A percentile compares a stretch with the other conserved stretches of the same genome.
These are phyloP conservation scores for Sceloporus undulatus DNA, from an alignment of 2,113 vertebrate genomes.

Conservation along the genomic window DNA sequence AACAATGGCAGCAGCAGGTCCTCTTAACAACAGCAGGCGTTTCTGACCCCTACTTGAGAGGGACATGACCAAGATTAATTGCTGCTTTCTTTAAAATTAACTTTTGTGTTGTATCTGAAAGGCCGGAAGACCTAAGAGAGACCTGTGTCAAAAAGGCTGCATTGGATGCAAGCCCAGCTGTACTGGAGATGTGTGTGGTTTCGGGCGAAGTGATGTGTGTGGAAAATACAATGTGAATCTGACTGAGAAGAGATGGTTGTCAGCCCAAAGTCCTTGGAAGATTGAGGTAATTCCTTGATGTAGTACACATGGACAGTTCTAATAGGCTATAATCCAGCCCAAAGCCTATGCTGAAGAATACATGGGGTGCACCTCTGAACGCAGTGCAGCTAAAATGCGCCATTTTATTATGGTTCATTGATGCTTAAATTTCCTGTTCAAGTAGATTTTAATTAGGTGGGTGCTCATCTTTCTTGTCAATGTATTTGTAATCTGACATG, in stretches of 20 bases:
- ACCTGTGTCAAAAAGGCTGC: not conserved
- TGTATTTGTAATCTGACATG: not conserved
- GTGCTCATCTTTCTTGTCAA: not conserved
- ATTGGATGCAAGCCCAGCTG: not conserved
- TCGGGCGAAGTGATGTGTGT: not conserved
- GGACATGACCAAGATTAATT: not conserved
- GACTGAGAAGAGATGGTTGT: not conserved
- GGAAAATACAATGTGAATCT: not conserved
- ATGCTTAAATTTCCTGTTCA: not conserved
- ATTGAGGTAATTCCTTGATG: not conserved
- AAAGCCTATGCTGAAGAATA: not conserved
- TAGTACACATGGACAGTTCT: not conserved
- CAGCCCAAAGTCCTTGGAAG: not conserved
- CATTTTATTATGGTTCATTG: not conserved
- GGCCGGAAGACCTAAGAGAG: not conserved
- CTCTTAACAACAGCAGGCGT: constrained; percentile 1
- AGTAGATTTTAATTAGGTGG: not conserved
- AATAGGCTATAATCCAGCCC: not conserved
- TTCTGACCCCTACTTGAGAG: not conserved
- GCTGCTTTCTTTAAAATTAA: constrained; percentile 21
- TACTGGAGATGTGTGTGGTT: not conserved
- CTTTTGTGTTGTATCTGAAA: not conserved
- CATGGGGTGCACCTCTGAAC: not conserved
- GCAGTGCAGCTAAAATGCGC: not conserved
- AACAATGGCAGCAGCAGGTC: constrained; percentile 46